Base-by-base conservation (phyloP, 2,888 invertebrate species). In the Cryptocephalus moraei region DNA sequence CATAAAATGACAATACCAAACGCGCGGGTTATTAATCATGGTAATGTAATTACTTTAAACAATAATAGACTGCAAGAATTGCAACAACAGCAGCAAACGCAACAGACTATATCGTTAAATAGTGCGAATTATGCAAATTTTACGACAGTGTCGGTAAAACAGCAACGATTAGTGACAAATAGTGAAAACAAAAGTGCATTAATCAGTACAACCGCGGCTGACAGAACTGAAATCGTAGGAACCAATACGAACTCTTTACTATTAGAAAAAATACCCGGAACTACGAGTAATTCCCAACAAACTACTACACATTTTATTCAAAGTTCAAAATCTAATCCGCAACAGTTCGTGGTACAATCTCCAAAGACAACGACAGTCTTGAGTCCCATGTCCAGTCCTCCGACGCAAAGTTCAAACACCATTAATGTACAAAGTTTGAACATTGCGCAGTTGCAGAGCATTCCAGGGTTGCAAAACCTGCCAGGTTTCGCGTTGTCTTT, bases 401-500 rank as follows among this genome's bases (percentile, higher is more conserved):
- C 34, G 1, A 2, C 34, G 12, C 43, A 43, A 36, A 57, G 57
- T 31, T 51, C 60, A 14, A 60, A 57, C 56, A 68, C 63, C 50
- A 66, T 72, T 71, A 68, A 75, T 72, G 70, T 81, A 47, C 81
- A 86, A 73, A 83, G 86, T 57, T 76, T 88, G 56, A 86, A 86
- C 68, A 73, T 87, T 57, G 79, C 86, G 45, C 79, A 78, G 62
- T 68, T 82, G 51, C 80, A 80, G 58, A 80, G 73, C 58, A 68
- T 86, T 46, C 81, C 86, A 51, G 85, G 85, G 32, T 71, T 88
- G 43, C 87, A 87, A 67, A 87, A 90, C 65, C 81, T 91, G 61
- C 86, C 89, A 9, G 89, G 88, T 38, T 78, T 91, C 47, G 79
- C 88, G n/a, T 72, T 87, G 60, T 84, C 86, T 38, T 70, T 87